These are phyloP conservation scores for Clarias magur DNA, from an alignment of 2,113 vertebrate genomes.

Conservation along the genomic window DNA sequence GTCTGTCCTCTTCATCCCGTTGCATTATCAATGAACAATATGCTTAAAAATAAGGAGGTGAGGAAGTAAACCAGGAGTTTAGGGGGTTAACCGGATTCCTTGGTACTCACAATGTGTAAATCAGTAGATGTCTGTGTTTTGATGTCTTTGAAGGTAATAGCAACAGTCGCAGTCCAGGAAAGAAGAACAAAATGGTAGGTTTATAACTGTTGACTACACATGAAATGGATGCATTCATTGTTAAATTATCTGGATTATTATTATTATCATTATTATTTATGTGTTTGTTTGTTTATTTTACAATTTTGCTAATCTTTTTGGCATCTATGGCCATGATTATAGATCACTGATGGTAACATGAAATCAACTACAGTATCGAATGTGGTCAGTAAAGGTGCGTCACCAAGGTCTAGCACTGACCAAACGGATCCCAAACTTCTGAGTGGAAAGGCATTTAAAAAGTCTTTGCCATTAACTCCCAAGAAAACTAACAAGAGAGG, in stretches of 20 bases:
- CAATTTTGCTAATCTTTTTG: background rate
- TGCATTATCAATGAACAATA: background rate
- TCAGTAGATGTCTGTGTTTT: background rate
- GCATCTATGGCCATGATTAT: background rate
- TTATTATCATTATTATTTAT: no score
- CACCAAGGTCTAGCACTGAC: constrained; percentile 55
- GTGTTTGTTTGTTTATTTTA: no score
- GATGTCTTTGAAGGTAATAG: constrained; percentile 54
- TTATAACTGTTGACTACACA: background rate
- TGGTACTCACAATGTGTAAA: background rate
- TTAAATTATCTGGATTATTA: background rate
- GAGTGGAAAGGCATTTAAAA: constrained; percentile 62
- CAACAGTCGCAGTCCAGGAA: constrained; percentile 59
- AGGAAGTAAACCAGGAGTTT: background rate
- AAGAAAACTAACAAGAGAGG: constrained; percentile 78
- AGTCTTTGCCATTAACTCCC: constrained; percentile 61
- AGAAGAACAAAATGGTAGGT: constrained; percentile 68
- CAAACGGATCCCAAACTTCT: constrained; percentile 45
- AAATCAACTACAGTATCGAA: constrained; percentile 62
- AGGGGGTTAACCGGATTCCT: background rate
- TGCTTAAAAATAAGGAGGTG: background rate
- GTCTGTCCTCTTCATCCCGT: background rate
- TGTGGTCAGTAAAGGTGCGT: constrained; percentile 52
- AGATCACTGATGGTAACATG: constrained; percentile 56
- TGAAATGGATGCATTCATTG: background rate